A percentile compares a stretch with the other conserved stretches of the same genome.
These are phyloP conservation scores for Psilanteris sp. DNA, from an alignment of 1,140 invertebrate genomes.

Conservation along the genomic window DNA sequence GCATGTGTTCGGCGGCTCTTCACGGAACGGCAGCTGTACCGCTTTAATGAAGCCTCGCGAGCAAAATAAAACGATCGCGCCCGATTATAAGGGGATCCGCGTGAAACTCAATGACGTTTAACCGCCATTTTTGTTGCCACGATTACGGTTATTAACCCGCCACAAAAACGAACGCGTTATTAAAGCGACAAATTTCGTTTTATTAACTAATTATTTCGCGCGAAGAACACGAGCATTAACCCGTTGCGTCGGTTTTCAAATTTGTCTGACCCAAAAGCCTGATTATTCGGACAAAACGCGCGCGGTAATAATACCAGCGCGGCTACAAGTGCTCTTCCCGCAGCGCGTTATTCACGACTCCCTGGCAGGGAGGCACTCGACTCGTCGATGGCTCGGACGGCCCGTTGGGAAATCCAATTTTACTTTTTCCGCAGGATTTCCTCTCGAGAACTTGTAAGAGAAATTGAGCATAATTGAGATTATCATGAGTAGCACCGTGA, in stretches of 20 bases:
- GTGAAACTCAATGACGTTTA: conserved; percentile 37
- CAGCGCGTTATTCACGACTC: neutral
- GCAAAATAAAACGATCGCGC: conserved; percentile 30
- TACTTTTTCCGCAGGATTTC: neutral
- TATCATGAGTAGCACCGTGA: neutral
- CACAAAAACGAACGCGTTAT: conserved; percentile 26
- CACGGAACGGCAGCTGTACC: conserved; percentile 55
- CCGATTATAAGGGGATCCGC: conserved; percentile 40
- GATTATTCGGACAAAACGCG: neutral
- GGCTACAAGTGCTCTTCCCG: no score
- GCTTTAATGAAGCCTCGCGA: conserved; percentile 48
- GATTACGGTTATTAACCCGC: conserved; percentile 49
- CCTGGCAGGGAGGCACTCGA: neutral
- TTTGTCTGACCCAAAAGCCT: conserved; percentile 12
- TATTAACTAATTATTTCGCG: neutral
- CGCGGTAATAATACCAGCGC: no score
- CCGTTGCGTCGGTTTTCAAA: neutral
- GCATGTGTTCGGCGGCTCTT: conserved; percentile 40
- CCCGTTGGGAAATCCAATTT: neutral
- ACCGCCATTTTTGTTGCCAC: conserved; percentile 23
- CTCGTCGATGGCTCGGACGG: neutral
- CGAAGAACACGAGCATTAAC: conserved; percentile 2
- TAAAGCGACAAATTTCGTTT: conserved; percentile 12
- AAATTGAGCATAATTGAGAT: conserved; percentile 1
- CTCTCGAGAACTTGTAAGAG: neutral